Evolutionary conservation across 2,888 invertebrate genomes (phyloP), one percentile per base, ranked within the genome.

Genomic region (Amblyjoppa proteus): DNA sequence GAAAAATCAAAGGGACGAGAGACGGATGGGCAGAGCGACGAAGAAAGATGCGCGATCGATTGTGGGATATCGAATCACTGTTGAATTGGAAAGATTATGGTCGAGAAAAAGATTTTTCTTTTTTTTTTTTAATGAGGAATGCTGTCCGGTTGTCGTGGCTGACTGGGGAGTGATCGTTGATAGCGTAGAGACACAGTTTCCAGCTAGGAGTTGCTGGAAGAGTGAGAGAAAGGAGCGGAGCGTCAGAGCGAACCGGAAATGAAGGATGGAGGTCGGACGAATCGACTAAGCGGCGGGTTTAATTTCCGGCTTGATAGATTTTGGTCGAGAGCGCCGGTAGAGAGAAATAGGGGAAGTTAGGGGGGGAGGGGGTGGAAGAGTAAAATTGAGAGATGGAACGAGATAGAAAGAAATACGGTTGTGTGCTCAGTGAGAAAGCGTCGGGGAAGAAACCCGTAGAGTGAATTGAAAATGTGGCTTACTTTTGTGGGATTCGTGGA

Each of bases 241-340:
- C 71, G 69, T 64, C 73, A 78, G 82, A 71, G 64, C 86, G 56
- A 82, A 73, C 87, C 87, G 89, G 88, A 88, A 87, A 87, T 79
- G 76, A 78, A 73, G 77, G 81, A 75, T 81, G 84, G 79, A 76
- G 88, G 75, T 82, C 66, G 69, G 88, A 78, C 73, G 81, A 82
- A 86, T 81, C 80, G 79, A 79, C 87, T 85, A 86, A 84, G 81
- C 87, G 82, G 85, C 80, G 80, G 81, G 88, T 91, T 91, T 91
- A 91, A 91, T 91, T 91, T 91, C 91, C 91, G 91, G 90, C 88
- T 85, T 88, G 89, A 89, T 90, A 90, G 89, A 89, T 89, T 89
- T 87, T 85, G 58, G 85, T 61, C 66, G 82, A 68, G 64, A 70
- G 78, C 56, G 68, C 75, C 75, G 75, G 49, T 61, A 16, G 56